A percentile compares a stretch with the other conserved stretches of the same genome.
These are phyloP conservation scores for Scaptomyza cyrtandrae DNA, from an alignment of 2,888 invertebrate genomes.

Conservation along the genomic window DNA sequence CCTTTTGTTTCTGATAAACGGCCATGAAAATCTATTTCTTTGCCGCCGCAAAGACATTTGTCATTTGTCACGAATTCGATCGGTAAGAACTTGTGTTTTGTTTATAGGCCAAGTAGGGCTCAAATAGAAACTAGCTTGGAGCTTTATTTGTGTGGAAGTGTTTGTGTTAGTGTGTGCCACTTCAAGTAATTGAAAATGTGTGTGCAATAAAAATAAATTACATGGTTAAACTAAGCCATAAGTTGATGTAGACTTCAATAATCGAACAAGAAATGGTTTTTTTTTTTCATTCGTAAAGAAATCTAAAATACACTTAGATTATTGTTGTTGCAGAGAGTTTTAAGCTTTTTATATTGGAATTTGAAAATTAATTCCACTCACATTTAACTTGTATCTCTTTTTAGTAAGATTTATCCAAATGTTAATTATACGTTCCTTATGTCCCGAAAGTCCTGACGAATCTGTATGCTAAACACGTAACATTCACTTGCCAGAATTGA, in stretches of 20 bases:
- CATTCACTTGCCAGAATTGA: neutral
- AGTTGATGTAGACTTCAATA: neutral
- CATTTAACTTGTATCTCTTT: neutral
- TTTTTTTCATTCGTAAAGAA: neutral
- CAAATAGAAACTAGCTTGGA: neutral
- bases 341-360: too few relatives aligned
- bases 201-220: constrained; percentile 31
- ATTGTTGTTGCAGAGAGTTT: neutral
- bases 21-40: constrained; percentile 67
- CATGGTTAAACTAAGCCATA: constrained; percentile 1
- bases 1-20: constrained; percentile 75
- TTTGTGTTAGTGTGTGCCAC: constrained; percentile 3
- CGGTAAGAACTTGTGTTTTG: neutral
- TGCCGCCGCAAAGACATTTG: constrained; percentile 60
- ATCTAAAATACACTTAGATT: neutral
- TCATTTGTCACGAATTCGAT: constrained; percentile 69
- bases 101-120: constrained; percentile 12
- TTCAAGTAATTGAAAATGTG: constrained; percentile 44
- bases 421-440: constrained; percentile 10
- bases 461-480: constrained; percentile 20
- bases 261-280: neutral
- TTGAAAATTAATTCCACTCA: neutral
- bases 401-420: neutral
- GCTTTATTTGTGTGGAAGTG: neutral
- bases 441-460: neutral